phyloP scores from a whole-genome alignment of 2,797 vertebrate genomes.

The Danionella dracula region DNA sequence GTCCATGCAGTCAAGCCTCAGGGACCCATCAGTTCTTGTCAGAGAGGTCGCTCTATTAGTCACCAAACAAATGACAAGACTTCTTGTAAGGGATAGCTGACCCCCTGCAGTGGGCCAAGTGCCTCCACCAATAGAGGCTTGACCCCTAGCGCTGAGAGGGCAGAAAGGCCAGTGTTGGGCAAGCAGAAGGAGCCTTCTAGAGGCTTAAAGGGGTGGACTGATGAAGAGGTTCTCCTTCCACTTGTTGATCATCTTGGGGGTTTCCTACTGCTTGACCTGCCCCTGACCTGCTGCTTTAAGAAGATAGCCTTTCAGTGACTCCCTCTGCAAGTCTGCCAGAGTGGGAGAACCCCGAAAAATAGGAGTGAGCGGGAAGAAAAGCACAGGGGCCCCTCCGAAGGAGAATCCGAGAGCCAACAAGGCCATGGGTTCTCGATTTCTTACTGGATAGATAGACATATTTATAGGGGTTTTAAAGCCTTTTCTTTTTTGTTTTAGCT shows the following conservation, averaged over 20 bases:
- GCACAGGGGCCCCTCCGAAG: conserved; percentile 48
- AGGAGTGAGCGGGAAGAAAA: not conserved
- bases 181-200: conserved; percentile 12
- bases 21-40: conserved; percentile 76
- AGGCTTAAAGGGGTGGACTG: conserved; percentile 2
- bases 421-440: conserved; percentile 45
- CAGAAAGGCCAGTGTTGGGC: conserved; percentile 29
- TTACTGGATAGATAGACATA: conserved; percentile 15
- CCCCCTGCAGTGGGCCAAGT: conserved; percentile 67
- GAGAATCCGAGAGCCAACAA: conserved; percentile 51
- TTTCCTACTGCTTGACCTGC: conserved; percentile 56
- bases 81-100: conserved; percentile 69
- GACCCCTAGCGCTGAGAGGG: conserved; percentile 58
- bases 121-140: conserved; percentile 61
- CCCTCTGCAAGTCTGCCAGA: conserved; percentile 52
- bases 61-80: conserved; percentile 66
- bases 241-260: conserved; percentile 46
- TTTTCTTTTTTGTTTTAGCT: conserved; percentile 51
- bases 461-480: conserved; percentile 61
- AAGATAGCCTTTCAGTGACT: conserved; percentile 56
- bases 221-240: conserved; percentile 13
- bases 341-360: conserved; percentile 39
- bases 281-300: conserved; percentile 59
- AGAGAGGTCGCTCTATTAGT: conserved; percentile 67
- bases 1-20: conserved; percentile 53